Base-by-base conservation (phyloP, 64 coral and sea anemone genomes). In the Porites australiensis region DNA sequence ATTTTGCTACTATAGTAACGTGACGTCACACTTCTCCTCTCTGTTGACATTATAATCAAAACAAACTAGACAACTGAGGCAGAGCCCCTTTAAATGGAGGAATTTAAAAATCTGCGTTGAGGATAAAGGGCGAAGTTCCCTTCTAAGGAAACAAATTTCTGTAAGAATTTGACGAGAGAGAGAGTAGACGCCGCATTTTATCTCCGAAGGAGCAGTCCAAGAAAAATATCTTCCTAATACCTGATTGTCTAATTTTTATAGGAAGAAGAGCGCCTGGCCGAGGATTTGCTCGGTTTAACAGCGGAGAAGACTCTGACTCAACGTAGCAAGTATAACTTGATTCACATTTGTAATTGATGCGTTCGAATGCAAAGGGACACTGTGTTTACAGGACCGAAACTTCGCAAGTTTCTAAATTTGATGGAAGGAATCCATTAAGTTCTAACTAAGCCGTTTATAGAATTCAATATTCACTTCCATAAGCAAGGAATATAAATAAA, bases 271-370 rank as follows among this genome's bases (percentile, higher is more conserved):
- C 45, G 14, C n/a, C 78, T 5, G 18, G 78, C 20, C 69, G 43
- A 13, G 16, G 79, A 82, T 82, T 63, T 59, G n/a, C 54, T 9
- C 79, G 79, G 27, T 82, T 65, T 64, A 65, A 82, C 60, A 65
- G 79, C 79, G 79, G 79, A 21, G 79, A 82, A 46, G 79, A 82
- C 13, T 66, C 79, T 15, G 79, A 82, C 79, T 82, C 79, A 64
- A 20, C 79, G 6, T 82, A 82, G 23, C 15, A 23, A n/a, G 15
- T 50, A 11, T 13, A 76, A 44, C 14, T 50, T 37, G 27, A 37
- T 37, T 37, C 27, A 37, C 27, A 37, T 37, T 37, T 37, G 27
- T 0, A 37, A 37, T 37, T 37, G 27, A 37, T 37, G 1, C 27
- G 27, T 37, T 37, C 1, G 27, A 37, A 37, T 37, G 27, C 27